Base-by-base conservation (phyloP, 1,140 invertebrate genomes). In the Pseudachorutes palmiensis region DNA sequence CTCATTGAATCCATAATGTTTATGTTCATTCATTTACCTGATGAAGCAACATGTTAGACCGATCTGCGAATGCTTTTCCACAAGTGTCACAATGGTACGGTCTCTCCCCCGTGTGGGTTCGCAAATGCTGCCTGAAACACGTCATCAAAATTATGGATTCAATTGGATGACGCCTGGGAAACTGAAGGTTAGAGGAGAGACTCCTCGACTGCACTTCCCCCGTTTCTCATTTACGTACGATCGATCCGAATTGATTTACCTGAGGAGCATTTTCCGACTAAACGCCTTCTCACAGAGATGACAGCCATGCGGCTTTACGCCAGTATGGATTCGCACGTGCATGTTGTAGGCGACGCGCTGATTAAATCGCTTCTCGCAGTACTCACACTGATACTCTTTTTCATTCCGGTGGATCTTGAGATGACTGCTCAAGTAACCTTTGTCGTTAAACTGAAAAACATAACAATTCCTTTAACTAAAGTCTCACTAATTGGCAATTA, bases 311-410 rank as follows among this genome's bases (percentile, higher is more conserved):
- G 67, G 72, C 49, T 71, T 71, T 62, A 64, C 59, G 24, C 75
- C 87, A 48, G 87, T 90, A 72, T 90, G 88, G 61, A 89, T 89
- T 41, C 88, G 78, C n/a, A 88, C 82, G 76, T 91, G 89, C 88
- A 90, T 90, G 74, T 89, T 89, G 76, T 88, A 89, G 3, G 87
- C 87, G 19, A 90, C 88, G 26, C 88, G 81, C 75, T 90, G 88
- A 77, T 90, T 89, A 74, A 89, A 89, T 22, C 87, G 84, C 75
- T 88, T 88, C 0, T 86, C 86, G 74, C 88, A 89, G 64, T 85
- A 83, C 19, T 83, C 81, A 74, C 88, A 89, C 29, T 83, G 85
- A 76, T 89, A 89, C 74, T 89, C 87, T 74, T 88, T 88, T 2
- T 59, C 65, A 69, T 74, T 73, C 32, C 86, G 81, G 75, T 89